Evolutionary conservation across 1,140 invertebrate genomes (phyloP), one percentile per base, ranked within the genome.

Genomic region (Diorhabda carinulata): DNA sequence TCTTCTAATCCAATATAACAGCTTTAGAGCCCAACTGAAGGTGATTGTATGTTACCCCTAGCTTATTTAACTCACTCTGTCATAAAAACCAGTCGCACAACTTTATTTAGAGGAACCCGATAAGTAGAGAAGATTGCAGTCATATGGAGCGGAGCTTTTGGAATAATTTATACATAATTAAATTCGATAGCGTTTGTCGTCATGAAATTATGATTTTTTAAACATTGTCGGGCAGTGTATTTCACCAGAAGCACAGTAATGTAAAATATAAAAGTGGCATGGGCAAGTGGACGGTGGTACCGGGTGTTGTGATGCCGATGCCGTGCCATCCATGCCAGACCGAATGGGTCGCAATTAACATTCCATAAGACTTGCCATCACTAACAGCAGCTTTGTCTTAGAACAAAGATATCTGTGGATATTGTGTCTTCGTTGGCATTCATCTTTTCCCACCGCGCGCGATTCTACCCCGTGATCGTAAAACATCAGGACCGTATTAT

Each of bases 331-430:
- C 72, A 69, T 72, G 69, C 60, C 70, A 70, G 71, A 72, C 70
- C 70, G 71, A 70, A 65, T 73, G 70, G 73, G 68, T 70, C 42
- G 75, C 75, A 76, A 76, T 76, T 76, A 76, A 76, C 75, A 76
- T 76, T 76, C 73, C 73, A 72, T 52, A 68, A 75, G 71, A 76
- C 68, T 75, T 76, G 75, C 75, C 73, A 76, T 74, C 73, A 76
- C 68, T 72, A 66, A 70, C 58, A 76, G 70, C 73, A 66, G 70
- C 58, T 43, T 56, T 73, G 72, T 76, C 73, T 75, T 75, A 76
- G 73, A 76, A 76, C 73, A 76, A 76, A 75, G 73, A 76, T 76
- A 76, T 76, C 73, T 70, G 70, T 76, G 72, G 71, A 72, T 75
- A 69, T 70, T 73, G 70, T 73, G 72, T 71, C 72, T 73, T 73